Evolutionary conservation across 2,113 vertebrate species (phyloP), one percentile per base, ranked within the genome.

Genomic region (Halcyon senegalensis): DNA sequence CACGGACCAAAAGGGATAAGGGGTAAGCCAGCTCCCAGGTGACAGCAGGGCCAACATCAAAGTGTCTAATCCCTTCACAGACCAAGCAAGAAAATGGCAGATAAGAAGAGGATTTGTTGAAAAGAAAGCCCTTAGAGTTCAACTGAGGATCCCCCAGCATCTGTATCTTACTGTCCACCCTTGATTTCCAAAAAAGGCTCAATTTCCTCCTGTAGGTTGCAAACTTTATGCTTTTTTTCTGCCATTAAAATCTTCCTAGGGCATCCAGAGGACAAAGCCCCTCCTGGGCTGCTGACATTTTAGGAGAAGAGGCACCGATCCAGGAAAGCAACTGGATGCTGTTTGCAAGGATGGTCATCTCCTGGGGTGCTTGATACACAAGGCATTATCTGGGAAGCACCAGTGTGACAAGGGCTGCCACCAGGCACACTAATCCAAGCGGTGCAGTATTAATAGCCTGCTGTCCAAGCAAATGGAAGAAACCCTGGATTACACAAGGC

Each of bases 181-280:
- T 74, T 2, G 0, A 4, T 64, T 91, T 75, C 66, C 73, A 58
- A 85, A 68, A 25, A 76, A 59, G 37, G 13, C n/a, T 77, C 58
- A 10, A 4, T 5, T 55, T 50, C 60, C 24, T 33, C 19, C 20
- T 37, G 16, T 24, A 4, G 0, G 1, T 16, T 25, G n/a, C 53
- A 64, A 66, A 55, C 21, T 53, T 56, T 3, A 9, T 3, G 11
- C 23, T 82, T 18, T 59, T 39, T 39, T 44, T 14, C 85, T 83
- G 46, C 27, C 51, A 11, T 20, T 21, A 39, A 9, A 16, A 21
- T 48, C 70, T 30, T 31, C 3, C 2, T 39, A 93, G 90, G 90
- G 55, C 73, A 93, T 94, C 60, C 88, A 93, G 83, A 95, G 94
- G 88, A 92, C 72, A 94, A 84, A 78, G 20, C 2, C 60, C 75